These are phyloP conservation scores for Penaeus chinensis DNA, from an alignment of 1,140 invertebrate species.

Conservation along the genomic window DNA sequence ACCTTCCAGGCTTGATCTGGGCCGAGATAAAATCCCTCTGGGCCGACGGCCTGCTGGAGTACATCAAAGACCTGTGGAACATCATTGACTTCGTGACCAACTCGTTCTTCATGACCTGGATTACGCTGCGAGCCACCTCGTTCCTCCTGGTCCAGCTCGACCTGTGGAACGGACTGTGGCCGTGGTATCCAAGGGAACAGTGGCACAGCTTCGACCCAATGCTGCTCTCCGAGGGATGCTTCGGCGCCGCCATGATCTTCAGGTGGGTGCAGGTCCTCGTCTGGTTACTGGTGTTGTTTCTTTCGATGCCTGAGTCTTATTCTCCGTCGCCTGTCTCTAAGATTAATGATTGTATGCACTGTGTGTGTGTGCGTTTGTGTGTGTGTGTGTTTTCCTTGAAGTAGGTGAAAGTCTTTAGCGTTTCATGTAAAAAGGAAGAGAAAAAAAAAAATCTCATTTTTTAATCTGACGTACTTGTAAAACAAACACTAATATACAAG, in stretches of 20 bases:
- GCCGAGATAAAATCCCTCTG: constrained; percentile 91
- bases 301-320: no score
- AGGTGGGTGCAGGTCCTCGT: constrained; percentile 71
- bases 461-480: no score
- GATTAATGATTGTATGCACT: no score
- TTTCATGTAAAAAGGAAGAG: no score
- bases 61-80: constrained; percentile 95
- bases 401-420: no score
- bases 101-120: constrained; percentile 91
- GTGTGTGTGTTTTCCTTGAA: no score
- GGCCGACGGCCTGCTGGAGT: constrained; percentile 86
- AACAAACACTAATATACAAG: background rate
- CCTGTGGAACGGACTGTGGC: constrained; percentile 66
- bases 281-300: no score
- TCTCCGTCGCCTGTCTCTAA: no score
- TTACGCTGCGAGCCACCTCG: constrained; percentile 75
- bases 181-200: constrained; percentile 84
- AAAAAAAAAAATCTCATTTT: no score
- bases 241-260: constrained; percentile 95
- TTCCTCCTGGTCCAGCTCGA: constrained; percentile 58
- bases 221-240: constrained; percentile 92
- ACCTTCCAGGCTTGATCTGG: constrained; percentile 74
- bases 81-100: constrained; percentile 97
- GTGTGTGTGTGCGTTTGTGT: no score
- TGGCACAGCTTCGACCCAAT: constrained; percentile 96